Conservation (phyloP, 2,888 invertebrate species). For the Idaea straminata region DNA sequence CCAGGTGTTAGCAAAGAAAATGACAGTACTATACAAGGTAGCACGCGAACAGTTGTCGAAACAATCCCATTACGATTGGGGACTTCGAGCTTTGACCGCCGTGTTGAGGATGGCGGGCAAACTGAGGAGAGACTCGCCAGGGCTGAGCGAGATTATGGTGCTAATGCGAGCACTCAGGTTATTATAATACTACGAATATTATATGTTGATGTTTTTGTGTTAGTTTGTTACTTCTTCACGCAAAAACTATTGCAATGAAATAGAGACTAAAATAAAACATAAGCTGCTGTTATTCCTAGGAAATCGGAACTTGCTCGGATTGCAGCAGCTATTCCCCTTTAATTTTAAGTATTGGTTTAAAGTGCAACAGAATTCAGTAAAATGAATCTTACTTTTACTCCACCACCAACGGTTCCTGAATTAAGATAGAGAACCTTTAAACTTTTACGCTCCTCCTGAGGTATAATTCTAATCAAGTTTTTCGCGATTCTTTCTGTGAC, state of each 20-base stretch:
- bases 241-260: too few species aligned
- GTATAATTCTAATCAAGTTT: background rate
- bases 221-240: background rate
- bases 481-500: background rate
- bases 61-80: slow-evolving; percentile 97
- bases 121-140: slow-evolving; percentile 87
- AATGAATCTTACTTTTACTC: too few species aligned
- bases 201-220: background rate
- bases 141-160: slow-evolving; percentile 91
- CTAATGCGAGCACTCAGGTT: slow-evolving; percentile 91
- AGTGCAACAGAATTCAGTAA: too few species aligned
- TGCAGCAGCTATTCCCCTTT: too few species aligned
- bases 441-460: too few species aligned
- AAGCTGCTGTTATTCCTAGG: too few species aligned
- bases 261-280: too few species aligned
- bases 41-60: slow-evolving; percentile 94
- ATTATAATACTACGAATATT: slow-evolving; percentile 22
- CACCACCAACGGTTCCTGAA: too few species aligned
- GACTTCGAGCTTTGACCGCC: slow-evolving; percentile 93
- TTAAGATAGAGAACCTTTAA: too few species aligned
- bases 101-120: slow-evolving; percentile 96
- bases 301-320: too few species aligned
- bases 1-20: slow-evolving; percentile 91
- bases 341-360: too few species aligned
- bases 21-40: slow-evolving; percentile 94